Evolutionary conservation across 1,140 invertebrate species (phyloP).

Genomic region (Chionoecetes opilio): DNA sequence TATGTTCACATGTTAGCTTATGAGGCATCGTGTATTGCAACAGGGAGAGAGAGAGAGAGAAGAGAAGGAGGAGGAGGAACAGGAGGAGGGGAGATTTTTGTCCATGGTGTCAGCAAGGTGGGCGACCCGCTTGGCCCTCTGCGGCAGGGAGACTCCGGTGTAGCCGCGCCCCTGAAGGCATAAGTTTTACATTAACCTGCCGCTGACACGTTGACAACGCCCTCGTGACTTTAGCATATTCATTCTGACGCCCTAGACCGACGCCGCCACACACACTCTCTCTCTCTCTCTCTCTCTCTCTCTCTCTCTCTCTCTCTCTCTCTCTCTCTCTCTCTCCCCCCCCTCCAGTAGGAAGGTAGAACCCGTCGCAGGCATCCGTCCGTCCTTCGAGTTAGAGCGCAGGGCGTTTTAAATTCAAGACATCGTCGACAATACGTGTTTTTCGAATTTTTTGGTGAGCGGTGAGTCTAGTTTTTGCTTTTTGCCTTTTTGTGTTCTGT

Average conservation of each 20-base stretch:
- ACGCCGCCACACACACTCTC: not conserved
- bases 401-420: not conserved
- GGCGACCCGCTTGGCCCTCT: too few species aligned
- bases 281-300: too few species aligned
- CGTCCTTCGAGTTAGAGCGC: too few species aligned
- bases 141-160: not conserved
- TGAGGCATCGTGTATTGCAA: too few species aligned
- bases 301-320: not conserved
- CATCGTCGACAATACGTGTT: too few species aligned
- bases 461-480: too few species aligned
- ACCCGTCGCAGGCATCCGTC: too few species aligned
- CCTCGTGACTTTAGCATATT: not conserved
- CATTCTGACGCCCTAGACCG: not conserved
- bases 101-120: not conserved
- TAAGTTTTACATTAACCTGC: not conserved
- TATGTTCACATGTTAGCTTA: too few species aligned
- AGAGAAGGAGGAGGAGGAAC: not conserved
- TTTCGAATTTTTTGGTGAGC: too few species aligned
- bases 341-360: too few species aligned
- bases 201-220: conserved; percentile 1
- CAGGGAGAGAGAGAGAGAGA: too few species aligned
- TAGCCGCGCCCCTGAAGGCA: not conserved
- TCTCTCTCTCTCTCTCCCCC: not conserved
- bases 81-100: not conserved
- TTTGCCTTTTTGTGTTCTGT: too few species aligned